Evolutionary conservation across 2,797 vertebrate genomes (phyloP).

Genomic region (Molossus alvarezi): DNA sequence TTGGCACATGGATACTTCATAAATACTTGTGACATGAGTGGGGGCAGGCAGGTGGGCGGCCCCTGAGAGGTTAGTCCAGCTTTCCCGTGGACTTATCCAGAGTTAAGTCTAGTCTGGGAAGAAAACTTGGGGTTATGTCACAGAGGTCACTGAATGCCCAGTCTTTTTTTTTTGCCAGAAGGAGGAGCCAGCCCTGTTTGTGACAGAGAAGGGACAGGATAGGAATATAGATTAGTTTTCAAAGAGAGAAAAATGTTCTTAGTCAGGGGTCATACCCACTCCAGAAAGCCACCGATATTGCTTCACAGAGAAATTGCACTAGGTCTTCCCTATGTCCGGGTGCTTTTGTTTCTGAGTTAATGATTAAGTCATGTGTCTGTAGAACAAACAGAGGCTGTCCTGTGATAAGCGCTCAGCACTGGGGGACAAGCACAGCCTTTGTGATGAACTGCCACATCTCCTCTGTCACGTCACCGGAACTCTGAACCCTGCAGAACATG

Average conservation of each 20-base stretch:
- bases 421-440: not conserved
- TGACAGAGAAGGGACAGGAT: not conserved
- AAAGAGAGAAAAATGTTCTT: not conserved
- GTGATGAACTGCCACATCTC: not conserved
- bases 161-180: not conserved
- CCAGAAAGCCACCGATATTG: not conserved
- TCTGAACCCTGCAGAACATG: not conserved
- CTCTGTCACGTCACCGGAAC: not conserved
- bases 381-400: not conserved
- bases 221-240: not conserved
- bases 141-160: not conserved
- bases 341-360: slow-evolving; percentile 57
- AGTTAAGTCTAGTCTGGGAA: not conserved
- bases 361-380: not conserved
- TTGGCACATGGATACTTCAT: not conserved
- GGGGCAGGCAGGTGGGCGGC: not conserved
- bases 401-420: not conserved
- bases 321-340: not conserved
- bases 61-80: not conserved
- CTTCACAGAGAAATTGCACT: not conserved
- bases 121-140: not conserved
- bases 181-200: not conserved
- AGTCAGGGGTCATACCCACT: not conserved
- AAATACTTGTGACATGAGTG: not conserved
- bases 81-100: not conserved